Evolutionary conservation across 2,113 vertebrate genomes (phyloP), one percentile per base, ranked within the genome.

Genomic region (Eolophus roseicapilla): DNA sequence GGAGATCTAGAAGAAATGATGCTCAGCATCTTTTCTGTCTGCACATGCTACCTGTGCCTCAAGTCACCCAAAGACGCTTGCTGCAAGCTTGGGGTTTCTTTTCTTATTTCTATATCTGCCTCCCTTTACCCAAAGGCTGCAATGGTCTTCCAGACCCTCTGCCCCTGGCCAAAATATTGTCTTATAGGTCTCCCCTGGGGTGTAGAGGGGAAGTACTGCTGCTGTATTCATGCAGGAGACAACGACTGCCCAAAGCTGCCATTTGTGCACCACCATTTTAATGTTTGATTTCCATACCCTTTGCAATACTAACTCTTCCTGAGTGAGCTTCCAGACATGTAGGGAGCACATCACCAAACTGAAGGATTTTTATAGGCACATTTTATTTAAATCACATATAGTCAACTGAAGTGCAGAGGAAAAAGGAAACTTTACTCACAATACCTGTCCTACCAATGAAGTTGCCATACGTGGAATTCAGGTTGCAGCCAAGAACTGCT

Each of bases 61-160:
- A 16, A 12, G 11, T 35, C 0, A 7, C 39, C 12, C 29, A 57
- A 25, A 35, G 57, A 65, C 25, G 17, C 35, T 49, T 0, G 0
- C n/a, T 74, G 35, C 35, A 62, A 80, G 16, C 11, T 49, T 55
- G 24, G 10, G 27, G 0, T 21, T 3, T 35, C 50, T 43, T 23
- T 60, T 20, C 6, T 43, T 37, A 19, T 55, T 77, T 77, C 25
- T 68, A 3, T 19, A 21, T 41, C 29, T 53, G 29, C 21, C 16
- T 49, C 5, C 6, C 46, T 78, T 68, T 43, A 57, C 41, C 31
- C 31, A 78, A 55, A 82, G 19, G 41, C 41, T 73, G 16, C 29
- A 55, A 18, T 18, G 37, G 18, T 35, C 33, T 55, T 73, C 31
- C 33, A 60, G 33, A 28, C 21, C 25, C 12, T 17, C 43, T 69